These are phyloP conservation scores for Crotalus viridis DNA, from an alignment of 2,113 vertebrate genomes.

Conservation along the genomic window DNA sequence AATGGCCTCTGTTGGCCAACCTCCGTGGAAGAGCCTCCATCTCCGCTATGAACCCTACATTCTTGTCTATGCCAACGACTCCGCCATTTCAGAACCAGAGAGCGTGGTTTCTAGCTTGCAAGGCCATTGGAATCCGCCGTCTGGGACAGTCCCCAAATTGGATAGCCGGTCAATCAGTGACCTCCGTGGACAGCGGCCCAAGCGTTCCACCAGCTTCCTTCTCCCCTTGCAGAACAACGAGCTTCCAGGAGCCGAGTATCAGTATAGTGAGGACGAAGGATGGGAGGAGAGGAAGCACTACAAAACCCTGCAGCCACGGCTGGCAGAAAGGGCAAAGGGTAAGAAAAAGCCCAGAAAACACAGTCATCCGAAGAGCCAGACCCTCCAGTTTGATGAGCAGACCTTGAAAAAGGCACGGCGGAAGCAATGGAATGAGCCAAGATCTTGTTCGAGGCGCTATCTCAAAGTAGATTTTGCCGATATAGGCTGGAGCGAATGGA, in stretches of 20 bases:
- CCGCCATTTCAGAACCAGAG: slow-evolving; percentile 88
- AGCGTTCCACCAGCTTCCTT: slow-evolving; percentile 74
- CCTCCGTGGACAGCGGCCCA: slow-evolving; percentile 55
- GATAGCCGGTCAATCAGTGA: slow-evolving; percentile 54
- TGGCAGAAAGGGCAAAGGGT: slow-evolving; percentile 75
- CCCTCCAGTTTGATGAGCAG: slow-evolving; percentile 91
- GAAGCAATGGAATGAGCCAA: slow-evolving; percentile 92
- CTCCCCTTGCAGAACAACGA: slow-evolving; percentile 93
- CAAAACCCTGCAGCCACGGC: slow-evolving; percentile 75
- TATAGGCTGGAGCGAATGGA: slow-evolving; percentile 98
- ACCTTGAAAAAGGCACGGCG: slow-evolving; percentile 89
- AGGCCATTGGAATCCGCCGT: slow-evolving; percentile 64
- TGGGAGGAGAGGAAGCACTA: slow-evolving; percentile 84
- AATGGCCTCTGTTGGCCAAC: slow-evolving; percentile 66
- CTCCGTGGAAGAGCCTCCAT: slow-evolving; percentile 65
- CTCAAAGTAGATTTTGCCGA: slow-evolving; percentile 98
- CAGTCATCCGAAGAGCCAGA: slow-evolving; percentile 80
- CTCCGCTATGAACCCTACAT: slow-evolving; percentile 83
- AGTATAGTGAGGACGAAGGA: slow-evolving; percentile 66
- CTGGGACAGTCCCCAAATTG: slow-evolving; percentile 47
- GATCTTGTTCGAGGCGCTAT: slow-evolving; percentile 86
- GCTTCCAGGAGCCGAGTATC: slow-evolving; percentile 86
- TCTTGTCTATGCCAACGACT: slow-evolving; percentile 92
- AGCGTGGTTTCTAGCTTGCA: slow-evolving; percentile 83
- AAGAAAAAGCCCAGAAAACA: slow-evolving; percentile 85